Conservation (phyloP, 2,888 invertebrate species). For the Cheilosia vernalis region DNA sequence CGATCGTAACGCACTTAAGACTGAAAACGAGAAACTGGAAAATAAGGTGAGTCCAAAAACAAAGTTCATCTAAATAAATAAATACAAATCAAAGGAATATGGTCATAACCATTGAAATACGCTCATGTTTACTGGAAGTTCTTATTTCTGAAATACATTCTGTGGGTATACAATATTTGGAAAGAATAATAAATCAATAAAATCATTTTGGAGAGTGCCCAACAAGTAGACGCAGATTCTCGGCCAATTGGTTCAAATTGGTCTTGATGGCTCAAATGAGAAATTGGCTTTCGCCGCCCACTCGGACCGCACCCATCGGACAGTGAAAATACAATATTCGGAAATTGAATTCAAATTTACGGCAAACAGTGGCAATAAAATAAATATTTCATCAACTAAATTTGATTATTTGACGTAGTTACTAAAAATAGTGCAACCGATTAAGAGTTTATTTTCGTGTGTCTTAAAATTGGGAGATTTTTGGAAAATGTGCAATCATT, state of each 20-base stretch:
- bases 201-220: constrained; percentile 7
- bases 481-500: not conserved
- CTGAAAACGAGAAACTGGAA: constrained; percentile 94
- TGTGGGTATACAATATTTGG: not conserved
- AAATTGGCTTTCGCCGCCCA: constrained; percentile 15
- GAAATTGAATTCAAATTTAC: too few species aligned
- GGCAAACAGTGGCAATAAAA: not conserved
- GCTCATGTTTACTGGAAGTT: constrained; percentile 14
- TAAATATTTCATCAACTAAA: constrained; percentile 7
- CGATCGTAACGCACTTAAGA: constrained; percentile 93
- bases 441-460: not conserved
- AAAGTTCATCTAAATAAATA: not conserved
- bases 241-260: not conserved
- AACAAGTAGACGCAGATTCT: constrained; percentile 1
- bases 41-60: constrained; percentile 89
- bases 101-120: constrained; percentile 21
- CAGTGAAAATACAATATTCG: not conserved
- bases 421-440: constrained; percentile 5
- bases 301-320: not conserved
- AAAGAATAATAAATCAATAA: constrained; percentile 3
- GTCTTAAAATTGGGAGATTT: constrained; percentile 1
- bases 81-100: constrained; percentile 12
- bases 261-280: constrained; percentile 26
- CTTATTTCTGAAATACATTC: not conserved
- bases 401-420: constrained; percentile 25